A percentile compares a stretch with the other conserved stretches of the same genome.
Evolutionary conservation across 2,888 invertebrate genomes (phyloP).

Genomic region (Cosmia pyralina): DNA sequence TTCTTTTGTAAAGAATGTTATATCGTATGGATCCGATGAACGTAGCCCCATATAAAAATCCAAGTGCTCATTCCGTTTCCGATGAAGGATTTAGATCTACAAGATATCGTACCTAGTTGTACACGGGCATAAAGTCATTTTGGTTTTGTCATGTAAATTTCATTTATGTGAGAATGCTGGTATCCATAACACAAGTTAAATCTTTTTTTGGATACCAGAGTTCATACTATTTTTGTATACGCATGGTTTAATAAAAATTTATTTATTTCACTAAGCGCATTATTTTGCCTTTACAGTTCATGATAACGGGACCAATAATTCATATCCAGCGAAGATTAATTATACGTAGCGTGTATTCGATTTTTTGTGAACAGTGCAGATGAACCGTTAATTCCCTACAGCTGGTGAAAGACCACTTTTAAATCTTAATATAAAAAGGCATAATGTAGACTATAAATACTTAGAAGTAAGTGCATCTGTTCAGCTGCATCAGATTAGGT

Average conservation of each 20-base stretch:
- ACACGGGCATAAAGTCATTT: no score
- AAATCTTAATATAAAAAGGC: no score
- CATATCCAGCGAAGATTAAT: not conserved
- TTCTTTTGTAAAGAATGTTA: not conserved
- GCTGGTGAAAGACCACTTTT: no score
- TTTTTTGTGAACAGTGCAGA: not conserved
- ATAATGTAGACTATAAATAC: no score
- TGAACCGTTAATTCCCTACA: not conserved
- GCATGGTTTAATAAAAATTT: no score
- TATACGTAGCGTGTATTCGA: not conserved
- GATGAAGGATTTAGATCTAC: not conserved
- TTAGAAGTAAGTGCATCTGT: not conserved
- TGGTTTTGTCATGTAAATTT: no score
- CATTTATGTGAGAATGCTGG: no score
- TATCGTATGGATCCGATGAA: not conserved
- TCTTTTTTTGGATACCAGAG: no score
- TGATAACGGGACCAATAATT: slow-evolving; percentile 1
- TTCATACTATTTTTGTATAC: no score
- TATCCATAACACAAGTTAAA: no score
- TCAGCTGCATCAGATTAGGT: not conserved
- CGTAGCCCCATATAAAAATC: not conserved
- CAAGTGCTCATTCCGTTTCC: not conserved
- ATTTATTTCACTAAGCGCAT: not conserved
- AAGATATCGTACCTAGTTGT: not conserved
- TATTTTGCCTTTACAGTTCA: not conserved